Evolutionary conservation across 2,113 vertebrate genomes (phyloP).

Genomic region (Alexandromys fortis): DNA sequence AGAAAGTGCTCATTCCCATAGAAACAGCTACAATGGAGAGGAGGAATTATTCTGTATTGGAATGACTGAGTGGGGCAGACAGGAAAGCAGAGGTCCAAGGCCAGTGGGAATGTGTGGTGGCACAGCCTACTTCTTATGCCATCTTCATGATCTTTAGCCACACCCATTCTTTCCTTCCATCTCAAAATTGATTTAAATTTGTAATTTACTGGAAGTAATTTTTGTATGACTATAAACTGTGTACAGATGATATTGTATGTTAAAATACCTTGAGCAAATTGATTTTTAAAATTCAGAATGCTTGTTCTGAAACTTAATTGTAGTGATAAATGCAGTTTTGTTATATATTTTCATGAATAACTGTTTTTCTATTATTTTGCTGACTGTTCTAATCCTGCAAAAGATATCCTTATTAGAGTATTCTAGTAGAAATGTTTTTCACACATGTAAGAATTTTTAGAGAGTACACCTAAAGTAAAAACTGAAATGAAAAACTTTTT

Average conservation of each 20-base stretch:
- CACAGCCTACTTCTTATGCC: not conserved
- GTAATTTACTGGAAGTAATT: constrained; percentile 1
- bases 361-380: not conserved
- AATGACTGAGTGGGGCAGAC: not conserved
- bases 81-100: not conserved
- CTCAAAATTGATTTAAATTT: not conserved
- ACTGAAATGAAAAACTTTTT: not conserved
- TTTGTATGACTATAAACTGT: not conserved
- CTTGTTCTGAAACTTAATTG: not conserved
- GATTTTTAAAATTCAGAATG: constrained; percentile 24
- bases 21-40: not conserved
- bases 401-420: not conserved
- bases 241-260: not conserved
- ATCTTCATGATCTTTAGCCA: not conserved
- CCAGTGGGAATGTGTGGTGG: too few relatives aligned
- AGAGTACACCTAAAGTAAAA: not conserved
- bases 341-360: not conserved
- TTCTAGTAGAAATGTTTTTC: not conserved
- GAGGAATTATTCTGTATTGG: not conserved
- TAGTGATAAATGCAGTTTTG: not conserved
- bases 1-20: not conserved
- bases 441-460: not conserved
- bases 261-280: not conserved
- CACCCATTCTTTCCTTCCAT: rapidly evolving
- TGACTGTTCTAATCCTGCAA: not conserved